Percentiles rank a stretch among this genome's conserved stretches.
phyloP scores from a whole-genome alignment of 2,113 vertebrate species.

The Anarhynchus alexandrinus region DNA sequence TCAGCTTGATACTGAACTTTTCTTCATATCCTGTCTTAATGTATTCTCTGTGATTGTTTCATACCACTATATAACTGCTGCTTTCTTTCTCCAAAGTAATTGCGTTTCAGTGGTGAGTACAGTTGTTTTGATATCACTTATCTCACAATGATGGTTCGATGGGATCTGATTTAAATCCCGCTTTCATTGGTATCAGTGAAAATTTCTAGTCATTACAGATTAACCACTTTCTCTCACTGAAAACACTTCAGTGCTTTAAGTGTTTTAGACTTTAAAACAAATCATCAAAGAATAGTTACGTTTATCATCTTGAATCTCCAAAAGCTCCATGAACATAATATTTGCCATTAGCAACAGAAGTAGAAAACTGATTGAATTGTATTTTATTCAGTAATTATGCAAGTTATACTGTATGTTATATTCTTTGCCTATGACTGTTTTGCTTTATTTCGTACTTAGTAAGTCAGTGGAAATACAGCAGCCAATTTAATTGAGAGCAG shows the following conservation, averaged over 20 bases:
- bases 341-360: background rate
- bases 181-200: background rate
- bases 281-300: background rate
- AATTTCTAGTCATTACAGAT: background rate
- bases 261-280: background rate
- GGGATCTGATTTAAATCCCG: background rate
- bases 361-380: background rate
- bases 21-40: background rate
- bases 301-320: background rate
- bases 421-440: background rate
- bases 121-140: constrained; percentile 46
- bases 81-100: constrained; percentile 60
- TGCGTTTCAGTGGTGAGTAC: constrained; percentile 64
- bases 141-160: background rate
- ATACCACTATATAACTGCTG: constrained; percentile 36
- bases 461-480: background rate
- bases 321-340: background rate
- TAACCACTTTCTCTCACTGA: background rate
- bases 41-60: background rate
- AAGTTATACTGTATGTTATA: background rate
- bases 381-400: background rate
- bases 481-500: background rate
- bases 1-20: background rate
- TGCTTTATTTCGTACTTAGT: background rate
- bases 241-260: background rate